Percentiles rank a stretch among this genome's conserved stretches.
These are phyloP conservation scores for Pangasius sanitwongsei DNA, from an alignment of 2,797 vertebrate genomes.

Conservation along the genomic window DNA sequence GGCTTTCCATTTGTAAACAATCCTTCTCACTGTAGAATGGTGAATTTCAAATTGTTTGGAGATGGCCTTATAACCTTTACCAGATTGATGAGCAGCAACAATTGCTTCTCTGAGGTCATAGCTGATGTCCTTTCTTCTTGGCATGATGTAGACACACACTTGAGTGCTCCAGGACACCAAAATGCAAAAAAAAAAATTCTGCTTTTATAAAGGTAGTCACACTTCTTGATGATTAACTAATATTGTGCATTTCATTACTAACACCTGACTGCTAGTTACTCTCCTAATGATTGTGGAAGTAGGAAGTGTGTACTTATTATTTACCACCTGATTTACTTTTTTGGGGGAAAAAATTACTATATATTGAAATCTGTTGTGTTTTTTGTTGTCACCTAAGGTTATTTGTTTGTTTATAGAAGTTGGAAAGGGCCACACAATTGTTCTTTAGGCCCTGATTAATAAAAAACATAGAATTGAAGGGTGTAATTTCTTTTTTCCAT, in stretches of 20 bases:
- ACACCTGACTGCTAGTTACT: not conserved
- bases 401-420: too few relatives aligned
- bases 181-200: too few relatives aligned
- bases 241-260: not conserved
- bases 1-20: not conserved
- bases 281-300: too few relatives aligned
- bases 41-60: not conserved
- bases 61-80: not conserved
- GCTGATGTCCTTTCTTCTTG: not conserved
- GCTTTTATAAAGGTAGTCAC: not conserved
- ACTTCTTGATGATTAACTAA: not conserved
- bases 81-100: not conserved
- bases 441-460: too few relatives aligned
- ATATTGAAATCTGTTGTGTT: too few relatives aligned
- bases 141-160: not conserved
- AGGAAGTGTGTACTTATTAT: too few relatives aligned
- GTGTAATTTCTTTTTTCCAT: too few relatives aligned
- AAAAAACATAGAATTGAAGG: too few relatives aligned
- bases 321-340: too few relatives aligned
- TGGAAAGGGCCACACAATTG: too few relatives aligned
- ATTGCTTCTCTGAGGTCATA: not conserved
- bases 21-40: not conserved
- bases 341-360: too few relatives aligned
- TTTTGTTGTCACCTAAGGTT: too few relatives aligned
- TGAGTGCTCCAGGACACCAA: not conserved